These are phyloP conservation scores for Myotis davidii DNA, from an alignment of 2,113 vertebrate species.

Conservation along the genomic window DNA sequence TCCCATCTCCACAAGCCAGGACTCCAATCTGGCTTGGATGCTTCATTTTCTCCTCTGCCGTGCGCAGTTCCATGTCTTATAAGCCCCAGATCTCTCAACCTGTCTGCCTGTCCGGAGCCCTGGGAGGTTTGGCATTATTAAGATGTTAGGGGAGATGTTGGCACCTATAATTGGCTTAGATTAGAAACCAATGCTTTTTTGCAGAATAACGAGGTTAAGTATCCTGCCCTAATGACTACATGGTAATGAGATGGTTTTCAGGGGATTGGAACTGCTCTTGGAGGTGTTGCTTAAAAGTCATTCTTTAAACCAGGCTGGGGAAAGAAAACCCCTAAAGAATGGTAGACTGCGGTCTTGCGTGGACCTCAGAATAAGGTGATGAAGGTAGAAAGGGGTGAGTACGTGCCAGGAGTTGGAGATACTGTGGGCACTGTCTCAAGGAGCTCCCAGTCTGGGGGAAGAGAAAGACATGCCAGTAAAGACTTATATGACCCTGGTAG, in stretches of 20 bases:
- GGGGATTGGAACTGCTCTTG: conserved; percentile 48
- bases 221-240: conserved; percentile 67
- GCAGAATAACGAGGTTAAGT: conserved; percentile 76
- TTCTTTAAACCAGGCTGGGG: conserved; percentile 21
- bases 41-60: not conserved
- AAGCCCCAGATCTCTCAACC: conserved; percentile 39
- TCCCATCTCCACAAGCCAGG: not conserved
- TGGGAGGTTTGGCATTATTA: conserved; percentile 75
- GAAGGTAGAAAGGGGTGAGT: not conserved
- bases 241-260: conserved; percentile 76
- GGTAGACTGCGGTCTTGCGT: not conserved
- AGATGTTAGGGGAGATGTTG: conserved; percentile 80
- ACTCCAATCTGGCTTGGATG: not conserved
- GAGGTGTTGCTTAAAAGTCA: conserved; percentile 42
- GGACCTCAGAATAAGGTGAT: not conserved
- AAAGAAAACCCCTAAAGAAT: conserved; percentile 10
- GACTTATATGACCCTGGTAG: not conserved
- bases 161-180: conserved; percentile 78
- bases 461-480: not conserved
- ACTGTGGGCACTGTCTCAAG: rapidly evolving
- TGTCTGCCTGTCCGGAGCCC: conserved; percentile 72
- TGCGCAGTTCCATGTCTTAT: rapidly evolving
- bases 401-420: not conserved
- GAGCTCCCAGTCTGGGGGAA: not conserved
- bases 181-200: conserved; percentile 82